Percentiles rank a stretch among this genome's conserved stretches.
phyloP scores from a whole-genome alignment of 2,888 invertebrate species.

The Tyria jacobaeae region DNA sequence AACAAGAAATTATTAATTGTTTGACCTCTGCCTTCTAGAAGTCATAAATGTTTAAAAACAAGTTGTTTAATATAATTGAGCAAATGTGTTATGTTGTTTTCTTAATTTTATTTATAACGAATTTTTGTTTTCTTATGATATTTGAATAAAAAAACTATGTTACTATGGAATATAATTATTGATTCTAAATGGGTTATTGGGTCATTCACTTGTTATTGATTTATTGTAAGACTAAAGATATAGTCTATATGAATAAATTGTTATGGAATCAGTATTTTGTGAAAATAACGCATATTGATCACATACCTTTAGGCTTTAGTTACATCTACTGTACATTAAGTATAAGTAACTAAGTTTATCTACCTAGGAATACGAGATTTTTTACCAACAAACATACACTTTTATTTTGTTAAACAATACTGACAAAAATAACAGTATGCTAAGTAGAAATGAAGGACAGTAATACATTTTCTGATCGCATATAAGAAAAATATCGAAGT shows the following conservation, averaged over 20 bases:
- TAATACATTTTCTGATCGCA: slow-evolving; percentile 9
- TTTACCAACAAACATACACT: neutral
- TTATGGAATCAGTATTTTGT: too few species aligned
- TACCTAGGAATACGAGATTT: too few species aligned
- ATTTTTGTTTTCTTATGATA: neutral
- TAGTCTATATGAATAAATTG: too few species aligned
- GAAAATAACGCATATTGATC: too few species aligned
- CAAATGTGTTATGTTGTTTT: neutral
- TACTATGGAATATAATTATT: neutral
- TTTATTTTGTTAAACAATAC: neutral
- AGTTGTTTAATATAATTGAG: neutral
- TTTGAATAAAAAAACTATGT: too few species aligned
- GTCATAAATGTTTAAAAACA: slow-evolving; percentile 8
- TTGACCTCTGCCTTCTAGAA: too few species aligned
- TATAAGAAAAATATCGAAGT: slow-evolving; percentile 11
- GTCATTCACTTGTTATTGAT: too few species aligned
- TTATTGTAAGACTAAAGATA: too few species aligned
- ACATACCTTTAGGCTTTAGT: too few species aligned
- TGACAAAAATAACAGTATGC: neutral
- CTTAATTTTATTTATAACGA: neutral
- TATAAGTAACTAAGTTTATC: too few species aligned
- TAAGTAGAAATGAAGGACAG: neutral
- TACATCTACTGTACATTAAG: too few species aligned
- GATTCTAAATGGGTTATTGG: neutral
- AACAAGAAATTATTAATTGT: slow-evolving; percentile 17